Base-by-base conservation (phyloP, 2,888 invertebrate genomes). In the Drosophila nr. fundita region DNA sequence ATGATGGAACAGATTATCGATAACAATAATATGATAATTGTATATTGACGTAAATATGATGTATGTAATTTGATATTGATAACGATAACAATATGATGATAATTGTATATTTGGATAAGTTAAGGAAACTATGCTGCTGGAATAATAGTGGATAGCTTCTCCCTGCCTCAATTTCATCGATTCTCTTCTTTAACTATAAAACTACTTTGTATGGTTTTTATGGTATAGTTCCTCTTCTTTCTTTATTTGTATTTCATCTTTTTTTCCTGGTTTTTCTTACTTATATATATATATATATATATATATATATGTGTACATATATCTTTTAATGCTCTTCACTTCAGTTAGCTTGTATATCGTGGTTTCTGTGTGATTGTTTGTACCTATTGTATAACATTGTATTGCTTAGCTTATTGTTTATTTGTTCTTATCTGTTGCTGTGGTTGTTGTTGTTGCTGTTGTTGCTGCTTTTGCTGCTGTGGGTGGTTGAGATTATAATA, bases 401-500 rank as follows among this genome's bases (percentile, higher is more conserved):
- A 74, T 79, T 66, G 73, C 78, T 74, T 67, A 68, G 63, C 60
- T 79, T 73, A 78, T 68, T 64, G 68, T 68, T 34, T 38, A 38
- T 18, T 52, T 68, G 68, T 75, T 68, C 49, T 75, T 55, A 69
- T 73, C 68, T 59, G 60, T 59, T 45, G 53, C 30, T 34, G 55
- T 24, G 10, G 54, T 53, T 38, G 53, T 11, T 49, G 40, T 57
- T 49, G 52, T 30, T 58, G 58, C 49, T 69, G 38, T n/a, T 34
- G 52, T 63, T 65, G 59, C 45, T 49, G 57, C 21, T 48, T 58
- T 13, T 27, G 57, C 42, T 36, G 52, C 10, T 58, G 62, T 45
- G 36, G 36, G 30, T 52, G 21, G 54, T 64, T 42, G 29, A 69
- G 78, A 80, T 85, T 91, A 91, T 86, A 91, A 81, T 83, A 91